Evolutionary conservation across 1,140 invertebrate genomes (phyloP), one percentile per base, ranked within the genome.

Genomic region (Holcopasites calliopsidis): DNA sequence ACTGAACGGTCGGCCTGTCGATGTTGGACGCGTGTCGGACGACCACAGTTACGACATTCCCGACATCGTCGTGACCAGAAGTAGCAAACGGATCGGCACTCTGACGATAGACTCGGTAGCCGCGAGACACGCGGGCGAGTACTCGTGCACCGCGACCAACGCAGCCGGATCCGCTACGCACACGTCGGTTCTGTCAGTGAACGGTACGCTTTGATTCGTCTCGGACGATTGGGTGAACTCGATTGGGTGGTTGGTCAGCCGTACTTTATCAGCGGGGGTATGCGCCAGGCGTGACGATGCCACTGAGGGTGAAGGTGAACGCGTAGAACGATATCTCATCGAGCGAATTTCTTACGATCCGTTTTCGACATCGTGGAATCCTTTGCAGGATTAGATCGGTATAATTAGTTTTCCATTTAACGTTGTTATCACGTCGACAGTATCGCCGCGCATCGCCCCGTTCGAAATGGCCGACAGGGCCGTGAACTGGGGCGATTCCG

Each of bases 61-160:
- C 87, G 94, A 95, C 85, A 86, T 97, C 89, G 89, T 91, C 80
- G 85, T 96, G 83, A 83, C 92, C 80, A 86, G 94, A 92, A 93
- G 92, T 73, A 92, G 96, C 86, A 92, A 97, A 92, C 93, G 94
- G 90, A 91, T 94, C 44, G 96, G 95, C 81, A 93, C 95, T 54
- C 92, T 96, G 65, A 94, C 92, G 60, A 95, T 96, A 61, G 94
- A 95, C 80, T 93, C 93, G 23, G 94, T 95, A 50, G 92, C 92
- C 54, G 94, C 94, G 75, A 92, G 93, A 78, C 95, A 96, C 87
- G 93, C 93, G 85, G 96, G 96, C 68, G 94, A 95, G 89, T 96
- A 96, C 85, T 94, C 94, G 40, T 96, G 95, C 86, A 91, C 93
- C 26, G 95, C 95, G 35, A 93, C 89, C 77, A 96, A 96, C 88